These are phyloP conservation scores for Bubo scandiacus DNA, from an alignment of 2,113 vertebrate genomes.

Conservation along the genomic window DNA sequence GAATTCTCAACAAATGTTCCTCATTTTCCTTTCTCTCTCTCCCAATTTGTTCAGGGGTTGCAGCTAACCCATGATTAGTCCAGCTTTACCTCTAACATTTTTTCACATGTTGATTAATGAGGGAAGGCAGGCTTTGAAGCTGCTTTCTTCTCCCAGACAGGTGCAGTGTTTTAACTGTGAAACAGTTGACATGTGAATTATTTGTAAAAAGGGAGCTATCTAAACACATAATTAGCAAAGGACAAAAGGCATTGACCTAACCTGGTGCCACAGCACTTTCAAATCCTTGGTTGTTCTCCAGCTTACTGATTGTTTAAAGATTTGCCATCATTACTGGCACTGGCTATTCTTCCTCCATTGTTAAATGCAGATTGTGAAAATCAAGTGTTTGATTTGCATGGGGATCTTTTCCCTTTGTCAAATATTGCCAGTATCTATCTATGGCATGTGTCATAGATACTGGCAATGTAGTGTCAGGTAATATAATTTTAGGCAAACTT, in stretches of 20 bases:
- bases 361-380: not conserved
- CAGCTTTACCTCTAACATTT: constrained; percentile 15
- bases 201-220: constrained; percentile 65
- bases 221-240: constrained; percentile 56
- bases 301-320: constrained; percentile 17
- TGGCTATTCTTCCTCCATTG: not conserved
- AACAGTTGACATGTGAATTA: constrained; percentile 77
- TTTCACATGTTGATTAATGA: constrained; percentile 60
- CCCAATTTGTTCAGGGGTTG: constrained; percentile 4
- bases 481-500: not conserved
- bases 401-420: not conserved
- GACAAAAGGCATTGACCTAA: constrained; percentile 64
- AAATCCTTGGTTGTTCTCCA: constrained; percentile 36
- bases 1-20: not conserved
- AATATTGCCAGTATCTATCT: not conserved
- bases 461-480: not conserved
- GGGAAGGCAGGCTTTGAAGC: constrained; percentile 78
- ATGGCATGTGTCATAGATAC: not conserved
- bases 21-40: not conserved
- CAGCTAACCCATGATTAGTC: constrained; percentile 10
- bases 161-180: constrained; percentile 80
- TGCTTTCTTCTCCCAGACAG: constrained; percentile 63
- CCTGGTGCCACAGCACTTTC: constrained; percentile 45
- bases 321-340: not conserved
- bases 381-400: not conserved